These are phyloP conservation scores for Paragorgia papillata DNA, from an alignment of 92 coral and sea anemone genomes.

Conservation along the genomic window DNA sequence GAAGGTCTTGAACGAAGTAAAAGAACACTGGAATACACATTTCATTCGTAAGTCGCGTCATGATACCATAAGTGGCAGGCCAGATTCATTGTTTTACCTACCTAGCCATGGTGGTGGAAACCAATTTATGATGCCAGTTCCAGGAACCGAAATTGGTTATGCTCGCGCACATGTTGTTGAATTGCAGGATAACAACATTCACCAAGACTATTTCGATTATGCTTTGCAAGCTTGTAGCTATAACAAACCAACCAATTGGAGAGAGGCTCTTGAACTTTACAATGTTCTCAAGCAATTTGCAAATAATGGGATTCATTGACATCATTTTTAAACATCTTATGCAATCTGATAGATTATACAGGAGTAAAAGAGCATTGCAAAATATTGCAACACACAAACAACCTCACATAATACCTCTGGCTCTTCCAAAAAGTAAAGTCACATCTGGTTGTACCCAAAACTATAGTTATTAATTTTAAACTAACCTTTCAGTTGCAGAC, in stretches of 20 bases:
- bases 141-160: constrained; percentile 57
- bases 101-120: constrained; percentile 58
- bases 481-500: too few species aligned
- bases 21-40: constrained; percentile 74
- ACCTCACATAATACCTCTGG: too few species aligned
- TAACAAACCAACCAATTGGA: constrained; percentile 52
- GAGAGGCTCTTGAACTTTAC: constrained; percentile 59
- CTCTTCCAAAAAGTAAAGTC: too few species aligned
- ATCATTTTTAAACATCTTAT: too few species aligned
- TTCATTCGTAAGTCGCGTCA: constrained; percentile 56
- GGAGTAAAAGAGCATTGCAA: too few species aligned
- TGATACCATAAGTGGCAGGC: constrained; percentile 68
- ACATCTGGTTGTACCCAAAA: too few species aligned
- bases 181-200: constrained; percentile 47
- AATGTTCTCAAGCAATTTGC: constrained; percentile 50
- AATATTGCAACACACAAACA: too few species aligned
- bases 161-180: constrained; percentile 54
- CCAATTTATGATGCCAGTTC: constrained; percentile 58
- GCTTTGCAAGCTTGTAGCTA: constrained; percentile 39
- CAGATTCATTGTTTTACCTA: constrained; percentile 68
- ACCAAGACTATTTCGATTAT: constrained; percentile 66
- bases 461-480: too few species aligned
- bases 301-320: constrained; percentile 43
- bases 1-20: constrained; percentile 51
- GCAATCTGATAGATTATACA: too few species aligned